A percentile compares a stretch with the other conserved stretches of the same genome.
These are phyloP conservation scores for Selene dorsalis DNA, from an alignment of 2,797 vertebrate species.

Conservation along the genomic window DNA sequence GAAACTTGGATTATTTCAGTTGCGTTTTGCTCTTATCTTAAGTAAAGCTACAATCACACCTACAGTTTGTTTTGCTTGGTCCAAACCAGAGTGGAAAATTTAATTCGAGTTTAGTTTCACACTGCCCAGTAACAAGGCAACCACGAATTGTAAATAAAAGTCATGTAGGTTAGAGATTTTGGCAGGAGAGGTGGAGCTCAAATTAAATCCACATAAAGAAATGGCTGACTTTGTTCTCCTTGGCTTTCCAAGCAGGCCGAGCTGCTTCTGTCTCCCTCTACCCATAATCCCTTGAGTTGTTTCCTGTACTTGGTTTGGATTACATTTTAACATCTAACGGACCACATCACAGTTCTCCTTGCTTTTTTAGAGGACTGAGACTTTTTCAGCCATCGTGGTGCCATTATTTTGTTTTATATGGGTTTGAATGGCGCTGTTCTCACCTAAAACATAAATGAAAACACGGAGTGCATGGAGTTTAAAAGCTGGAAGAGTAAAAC, in stretches of 20 bases:
- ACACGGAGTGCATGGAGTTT: not conserved
- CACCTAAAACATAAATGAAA: slow-evolving; percentile 7
- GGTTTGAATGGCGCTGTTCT: slow-evolving; percentile 1
- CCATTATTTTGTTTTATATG: slow-evolving; percentile 26
- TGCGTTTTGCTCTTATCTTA: slow-evolving; percentile 62
- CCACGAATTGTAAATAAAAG: slow-evolving; percentile 68
- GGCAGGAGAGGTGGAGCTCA: slow-evolving; percentile 56
- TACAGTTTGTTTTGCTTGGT: slow-evolving; percentile 76
- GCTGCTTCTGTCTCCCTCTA: slow-evolving; percentile 39
- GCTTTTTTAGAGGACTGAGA: not conserved
- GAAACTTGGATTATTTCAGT: slow-evolving; percentile 60
- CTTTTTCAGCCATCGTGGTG: slow-evolving; percentile 23
- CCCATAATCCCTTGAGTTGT: slow-evolving; percentile 49
- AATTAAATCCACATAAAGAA: slow-evolving; percentile 52
- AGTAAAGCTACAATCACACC: slow-evolving; percentile 70
- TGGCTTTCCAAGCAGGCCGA: slow-evolving; percentile 33
- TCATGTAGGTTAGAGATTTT: slow-evolving; percentile 48
- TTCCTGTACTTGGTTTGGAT: slow-evolving; percentile 53
- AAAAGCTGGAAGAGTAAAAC: not conserved
- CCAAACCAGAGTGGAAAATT: slow-evolving; percentile 65
- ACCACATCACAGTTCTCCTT: slow-evolving; percentile 46
- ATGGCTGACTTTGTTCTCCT: slow-evolving; percentile 54
- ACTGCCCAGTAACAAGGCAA: slow-evolving; percentile 57
- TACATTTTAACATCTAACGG: slow-evolving; percentile 57
- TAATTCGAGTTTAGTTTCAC: slow-evolving; percentile 62